A percentile compares a stretch with the other conserved stretches of the same genome.
Conservation (phyloP, 2,797 vertebrate genomes). For the Enteromius mattozi region DNA sequence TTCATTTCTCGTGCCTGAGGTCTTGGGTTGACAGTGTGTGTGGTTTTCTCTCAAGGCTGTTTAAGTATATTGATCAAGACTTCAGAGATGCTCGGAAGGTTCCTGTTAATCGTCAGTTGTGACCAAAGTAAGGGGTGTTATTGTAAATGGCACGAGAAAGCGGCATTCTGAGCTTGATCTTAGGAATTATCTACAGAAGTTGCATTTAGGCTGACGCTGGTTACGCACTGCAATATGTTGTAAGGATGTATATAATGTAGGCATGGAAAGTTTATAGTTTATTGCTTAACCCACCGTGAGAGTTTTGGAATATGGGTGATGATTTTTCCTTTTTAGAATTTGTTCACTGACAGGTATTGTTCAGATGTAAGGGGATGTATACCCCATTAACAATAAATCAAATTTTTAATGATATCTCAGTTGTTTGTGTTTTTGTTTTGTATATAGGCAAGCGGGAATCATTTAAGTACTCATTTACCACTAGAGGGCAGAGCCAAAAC, state of each 20-base stretch:
- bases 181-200: background rate
- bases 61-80: background rate
- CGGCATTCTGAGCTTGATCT: background rate
- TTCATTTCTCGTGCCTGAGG: conserved; percentile 16
- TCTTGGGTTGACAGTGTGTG: background rate
- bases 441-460: background rate
- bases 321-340: background rate
- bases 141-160: background rate
- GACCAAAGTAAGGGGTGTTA: background rate
- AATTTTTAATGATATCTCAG: background rate
- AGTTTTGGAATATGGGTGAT: conserved; percentile 25
- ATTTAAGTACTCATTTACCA: conserved; percentile 11
- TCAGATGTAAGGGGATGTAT: conserved; percentile 28
- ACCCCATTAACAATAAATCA: conserved; percentile 17
- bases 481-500: conserved; percentile 52
- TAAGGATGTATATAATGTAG: conserved; percentile 51
- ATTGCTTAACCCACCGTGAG: background rate
- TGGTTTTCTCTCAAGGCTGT: background rate
- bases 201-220: background rate
- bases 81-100: background rate
- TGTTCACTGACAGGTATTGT: conserved; percentile 25
- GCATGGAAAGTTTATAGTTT: background rate
- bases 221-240: conserved; percentile 23
- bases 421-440: background rate
- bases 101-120: background rate